Conservation (phyloP, 2,888 invertebrate genomes). For the Drosophila putrida region DNA sequence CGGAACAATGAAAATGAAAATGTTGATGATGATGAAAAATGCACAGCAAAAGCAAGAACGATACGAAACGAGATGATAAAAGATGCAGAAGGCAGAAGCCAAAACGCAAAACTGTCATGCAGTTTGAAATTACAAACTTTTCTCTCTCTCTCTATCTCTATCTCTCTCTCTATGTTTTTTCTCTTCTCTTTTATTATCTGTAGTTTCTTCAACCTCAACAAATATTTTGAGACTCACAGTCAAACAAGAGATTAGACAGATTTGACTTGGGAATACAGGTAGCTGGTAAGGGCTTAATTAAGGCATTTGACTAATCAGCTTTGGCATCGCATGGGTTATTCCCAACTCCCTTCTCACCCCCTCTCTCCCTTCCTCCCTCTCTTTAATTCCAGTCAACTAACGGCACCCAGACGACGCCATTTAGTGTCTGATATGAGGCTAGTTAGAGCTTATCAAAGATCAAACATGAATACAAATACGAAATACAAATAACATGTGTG, state of each 20-base stretch:
- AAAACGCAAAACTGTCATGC: slow-evolving; percentile 75
- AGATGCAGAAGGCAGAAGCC: slow-evolving; percentile 47
- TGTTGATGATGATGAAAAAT: slow-evolving; percentile 60
- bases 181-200: background rate
- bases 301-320: slow-evolving; percentile 68
- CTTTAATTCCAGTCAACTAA: background rate
- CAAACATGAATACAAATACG: slow-evolving; percentile 49
- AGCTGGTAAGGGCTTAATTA: slow-evolving; percentile 66
- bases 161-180: background rate
- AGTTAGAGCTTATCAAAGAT: slow-evolving; percentile 73
- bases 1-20: slow-evolving; percentile 40
- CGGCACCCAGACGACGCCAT: slow-evolving; percentile 54
- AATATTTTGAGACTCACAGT: slow-evolving; percentile 39
- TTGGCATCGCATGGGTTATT: slow-evolving; percentile 52
- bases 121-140: slow-evolving; percentile 75
- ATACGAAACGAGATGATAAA: slow-evolving; percentile 25
- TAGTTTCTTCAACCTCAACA: slow-evolving; percentile 17
- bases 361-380: background rate
- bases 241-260: slow-evolving; percentile 36
- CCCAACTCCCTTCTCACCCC: background rate
- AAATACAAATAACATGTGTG: slow-evolving; percentile 59
- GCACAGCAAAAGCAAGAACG: slow-evolving; percentile 20
- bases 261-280: slow-evolving; percentile 53
- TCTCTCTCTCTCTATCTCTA: background rate
- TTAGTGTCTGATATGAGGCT: slow-evolving; percentile 39